These are phyloP conservation scores for Artibeus lituratus DNA, from an alignment of 2,797 vertebrate genomes.

Conservation along the genomic window DNA sequence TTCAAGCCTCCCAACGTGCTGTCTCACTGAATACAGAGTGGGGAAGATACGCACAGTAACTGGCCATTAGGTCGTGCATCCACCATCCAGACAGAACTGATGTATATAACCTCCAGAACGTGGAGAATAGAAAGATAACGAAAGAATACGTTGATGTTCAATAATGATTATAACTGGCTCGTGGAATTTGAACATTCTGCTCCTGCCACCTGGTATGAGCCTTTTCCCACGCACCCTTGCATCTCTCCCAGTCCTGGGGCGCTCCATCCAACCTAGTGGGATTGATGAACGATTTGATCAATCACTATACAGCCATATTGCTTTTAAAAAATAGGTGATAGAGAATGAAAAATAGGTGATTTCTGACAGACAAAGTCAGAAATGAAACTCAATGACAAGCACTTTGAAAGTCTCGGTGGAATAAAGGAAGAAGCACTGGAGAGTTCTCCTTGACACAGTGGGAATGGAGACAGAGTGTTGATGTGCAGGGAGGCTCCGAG, in stretches of 20 bases:
- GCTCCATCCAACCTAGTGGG: background rate
- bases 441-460: background rate
- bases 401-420: background rate
- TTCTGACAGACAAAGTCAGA: background rate
- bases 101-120: background rate
- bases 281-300: background rate
- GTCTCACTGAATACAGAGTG: background rate
- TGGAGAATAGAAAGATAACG: background rate
- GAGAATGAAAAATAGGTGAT: background rate
- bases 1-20: background rate
- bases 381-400: background rate
- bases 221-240: background rate
- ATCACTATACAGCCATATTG: background rate
- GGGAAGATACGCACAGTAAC: background rate
- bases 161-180: background rate
- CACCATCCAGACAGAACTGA: background rate
- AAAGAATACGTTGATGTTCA: background rate
- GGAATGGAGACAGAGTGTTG: background rate
- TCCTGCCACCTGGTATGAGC: background rate
- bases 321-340: background rate
- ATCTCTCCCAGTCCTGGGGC: background rate
- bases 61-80: background rate
- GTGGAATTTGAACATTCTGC: background rate
- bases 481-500: fast-evolving
- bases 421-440: background rate